Evolutionary conservation across 2,113 vertebrate genomes (phyloP).

Genomic region (Scomber colias): DNA sequence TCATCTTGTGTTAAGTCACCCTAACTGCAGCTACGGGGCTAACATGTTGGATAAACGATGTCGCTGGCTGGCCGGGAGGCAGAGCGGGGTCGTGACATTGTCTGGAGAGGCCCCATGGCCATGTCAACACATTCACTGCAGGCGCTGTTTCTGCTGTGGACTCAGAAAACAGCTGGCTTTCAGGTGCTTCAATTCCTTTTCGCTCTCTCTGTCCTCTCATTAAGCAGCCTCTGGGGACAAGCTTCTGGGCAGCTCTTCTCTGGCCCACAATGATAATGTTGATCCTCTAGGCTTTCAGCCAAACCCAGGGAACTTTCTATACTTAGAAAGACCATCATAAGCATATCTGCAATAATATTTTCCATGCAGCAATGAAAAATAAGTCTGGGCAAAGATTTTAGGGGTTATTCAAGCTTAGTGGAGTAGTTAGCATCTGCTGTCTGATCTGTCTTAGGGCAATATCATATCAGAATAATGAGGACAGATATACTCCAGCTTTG

Average conservation of each 20-base stretch:
- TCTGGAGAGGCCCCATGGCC: conserved; percentile 54
- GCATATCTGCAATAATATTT: conserved; percentile 70
- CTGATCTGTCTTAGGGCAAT: conserved; percentile 73
- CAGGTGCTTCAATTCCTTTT: conserved; percentile 57
- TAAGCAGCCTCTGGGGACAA: conserved; percentile 66
- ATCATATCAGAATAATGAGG: conserved; percentile 78
- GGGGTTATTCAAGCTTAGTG: conserved; percentile 71
- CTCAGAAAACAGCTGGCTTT: conserved; percentile 48
- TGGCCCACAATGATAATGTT: conserved; percentile 71
- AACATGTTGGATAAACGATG: conserved; percentile 66
- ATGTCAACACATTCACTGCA: conserved; percentile 59
- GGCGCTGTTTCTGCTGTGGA: conserved; percentile 22
- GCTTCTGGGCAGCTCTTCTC: conserved; percentile 61
- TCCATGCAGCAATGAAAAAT: conserved; percentile 57
- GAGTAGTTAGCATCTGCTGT: conserved; percentile 72
- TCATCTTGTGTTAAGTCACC: conserved; percentile 68
- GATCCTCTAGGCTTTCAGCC: conserved; percentile 72
- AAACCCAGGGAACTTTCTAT: conserved; percentile 63
- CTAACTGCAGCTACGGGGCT: conserved; percentile 32
- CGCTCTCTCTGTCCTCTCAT: conserved; percentile 60
- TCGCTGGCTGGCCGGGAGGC: conserved; percentile 31
- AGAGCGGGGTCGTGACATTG: conserved; percentile 60
- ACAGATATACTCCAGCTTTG: conserved; percentile 69
- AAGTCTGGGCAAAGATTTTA: conserved; percentile 62
- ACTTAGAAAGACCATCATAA: conserved; percentile 70